Evolutionary conservation across 2,888 invertebrate genomes (phyloP).

Genomic region (Brachynemurus nebulosus): DNA sequence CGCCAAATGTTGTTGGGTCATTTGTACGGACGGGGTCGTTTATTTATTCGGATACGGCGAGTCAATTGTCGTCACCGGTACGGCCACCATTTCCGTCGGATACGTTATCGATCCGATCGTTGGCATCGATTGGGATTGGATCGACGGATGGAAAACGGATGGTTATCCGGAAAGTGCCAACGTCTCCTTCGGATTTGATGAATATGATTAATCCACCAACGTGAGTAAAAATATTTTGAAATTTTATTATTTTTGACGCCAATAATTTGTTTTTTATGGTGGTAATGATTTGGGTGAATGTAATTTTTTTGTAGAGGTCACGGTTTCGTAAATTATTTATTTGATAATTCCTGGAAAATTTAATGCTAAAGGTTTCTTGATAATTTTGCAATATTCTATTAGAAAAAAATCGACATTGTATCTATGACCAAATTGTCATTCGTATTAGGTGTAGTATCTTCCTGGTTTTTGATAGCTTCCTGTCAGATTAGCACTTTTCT

Average conservation of each 20-base stretch:
- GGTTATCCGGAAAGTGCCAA: conserved; percentile 71
- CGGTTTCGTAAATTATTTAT: no score
- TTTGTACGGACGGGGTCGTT: conserved; percentile 31
- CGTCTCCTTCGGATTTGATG: conserved; percentile 72
- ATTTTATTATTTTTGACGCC: neutral
- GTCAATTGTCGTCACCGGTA: conserved; percentile 32
- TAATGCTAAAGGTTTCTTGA: no score
- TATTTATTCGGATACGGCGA: conserved; percentile 47
- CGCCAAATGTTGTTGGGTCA: conserved; percentile 17
- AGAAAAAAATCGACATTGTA: no score
- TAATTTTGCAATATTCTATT: no score
- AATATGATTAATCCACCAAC: conserved; percentile 74
- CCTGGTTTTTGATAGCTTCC: no score
- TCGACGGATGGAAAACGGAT: conserved; percentile 78
- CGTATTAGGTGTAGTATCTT: no score
- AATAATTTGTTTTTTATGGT: no score
- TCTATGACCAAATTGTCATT: no score
- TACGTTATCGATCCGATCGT: conserved; percentile 60
- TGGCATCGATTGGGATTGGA: conserved; percentile 77
- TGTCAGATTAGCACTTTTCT: no score
- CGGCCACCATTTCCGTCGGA: conserved; percentile 35
- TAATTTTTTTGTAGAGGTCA: no score
- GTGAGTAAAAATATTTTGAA: conserved; percentile 37
- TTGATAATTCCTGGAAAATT: no score
- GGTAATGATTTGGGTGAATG: no score